phyloP scores from a whole-genome alignment of 1,140 invertebrate species.

The Prorops nasuta region DNA sequence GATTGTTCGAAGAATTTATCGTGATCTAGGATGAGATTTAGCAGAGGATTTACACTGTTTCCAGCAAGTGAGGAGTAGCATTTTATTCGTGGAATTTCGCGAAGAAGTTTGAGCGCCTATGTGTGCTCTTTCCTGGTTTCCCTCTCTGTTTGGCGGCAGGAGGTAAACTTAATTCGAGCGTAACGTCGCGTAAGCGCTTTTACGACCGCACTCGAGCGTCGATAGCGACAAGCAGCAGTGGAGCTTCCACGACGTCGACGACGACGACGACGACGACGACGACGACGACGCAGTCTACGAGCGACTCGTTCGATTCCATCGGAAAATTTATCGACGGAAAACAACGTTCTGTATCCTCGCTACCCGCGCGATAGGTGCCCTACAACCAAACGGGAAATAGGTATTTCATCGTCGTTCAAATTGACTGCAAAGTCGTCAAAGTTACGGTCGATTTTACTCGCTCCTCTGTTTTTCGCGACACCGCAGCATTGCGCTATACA shows the following conservation, averaged over 20 bases:
- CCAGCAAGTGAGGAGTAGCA: too few species aligned
- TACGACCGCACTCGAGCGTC: constrained; percentile 32
- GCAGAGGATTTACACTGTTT: too few species aligned
- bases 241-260: constrained; percentile 13
- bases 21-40: too few species aligned
- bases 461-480: constrained; percentile 14
- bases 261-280: too few species aligned
- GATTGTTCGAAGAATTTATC: too few species aligned
- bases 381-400: constrained; percentile 31
- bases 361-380: too few species aligned
- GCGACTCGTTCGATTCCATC: constrained; percentile 30
- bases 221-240: constrained; percentile 21
- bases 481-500: not conserved
- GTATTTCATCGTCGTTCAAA: constrained; percentile 34
- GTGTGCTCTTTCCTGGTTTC: too few species aligned
- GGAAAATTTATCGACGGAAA: constrained; percentile 33
- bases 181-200: constrained; percentile 39
- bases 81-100: too few species aligned
- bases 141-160: too few species aligned
- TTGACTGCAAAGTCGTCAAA: constrained; percentile 31
- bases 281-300: too few species aligned
- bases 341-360: constrained; percentile 23
- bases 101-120: too few species aligned
- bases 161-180: constrained; percentile 26
- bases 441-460: constrained; percentile 23